These are phyloP conservation scores for Drosophila multiciliata DNA, from an alignment of 2,888 invertebrate species.

Conservation along the genomic window DNA sequence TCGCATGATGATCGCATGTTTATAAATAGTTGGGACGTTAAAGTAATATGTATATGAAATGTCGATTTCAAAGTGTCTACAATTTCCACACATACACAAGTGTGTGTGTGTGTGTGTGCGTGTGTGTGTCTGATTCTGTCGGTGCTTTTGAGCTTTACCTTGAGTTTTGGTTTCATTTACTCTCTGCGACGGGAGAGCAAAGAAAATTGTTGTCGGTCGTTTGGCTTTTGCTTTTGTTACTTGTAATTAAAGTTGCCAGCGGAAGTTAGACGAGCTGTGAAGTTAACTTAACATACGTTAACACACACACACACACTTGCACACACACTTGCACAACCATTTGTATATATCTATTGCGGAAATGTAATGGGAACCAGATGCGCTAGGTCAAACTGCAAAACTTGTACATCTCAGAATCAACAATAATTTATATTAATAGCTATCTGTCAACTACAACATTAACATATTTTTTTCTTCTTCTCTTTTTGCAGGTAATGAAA, in stretches of 20 bases:
- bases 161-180: slow-evolving; percentile 76
- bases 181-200: slow-evolving; percentile 32
- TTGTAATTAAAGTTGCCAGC: slow-evolving; percentile 79
- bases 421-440: not conserved
- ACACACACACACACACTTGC: not conserved
- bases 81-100: slow-evolving; percentile 51
- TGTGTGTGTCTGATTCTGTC: slow-evolving; percentile 28
- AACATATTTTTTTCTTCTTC: slow-evolving; percentile 10
- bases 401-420: slow-evolving; percentile 13
- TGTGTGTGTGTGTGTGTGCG: slow-evolving; percentile 9
- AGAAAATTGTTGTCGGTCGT: slow-evolving; percentile 66
- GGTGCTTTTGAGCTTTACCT: slow-evolving; percentile 69
- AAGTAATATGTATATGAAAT: slow-evolving; percentile 68
- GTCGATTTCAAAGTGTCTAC: slow-evolving; percentile 73
- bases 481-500: slow-evolving; percentile 67
- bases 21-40: slow-evolving; percentile 73
- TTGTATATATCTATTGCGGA: slow-evolving; percentile 54
- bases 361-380: slow-evolving; percentile 67
- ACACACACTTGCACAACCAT: not conserved
- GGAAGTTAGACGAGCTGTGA: slow-evolving; percentile 78
- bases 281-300: slow-evolving; percentile 45
- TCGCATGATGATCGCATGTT: slow-evolving; percentile 75
- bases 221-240: slow-evolving; percentile 56
- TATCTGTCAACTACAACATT: not conserved
- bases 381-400: slow-evolving; percentile 52